phyloP scores from a whole-genome alignment of 2,797 vertebrate genomes.

The Cossypha dichroa region DNA sequence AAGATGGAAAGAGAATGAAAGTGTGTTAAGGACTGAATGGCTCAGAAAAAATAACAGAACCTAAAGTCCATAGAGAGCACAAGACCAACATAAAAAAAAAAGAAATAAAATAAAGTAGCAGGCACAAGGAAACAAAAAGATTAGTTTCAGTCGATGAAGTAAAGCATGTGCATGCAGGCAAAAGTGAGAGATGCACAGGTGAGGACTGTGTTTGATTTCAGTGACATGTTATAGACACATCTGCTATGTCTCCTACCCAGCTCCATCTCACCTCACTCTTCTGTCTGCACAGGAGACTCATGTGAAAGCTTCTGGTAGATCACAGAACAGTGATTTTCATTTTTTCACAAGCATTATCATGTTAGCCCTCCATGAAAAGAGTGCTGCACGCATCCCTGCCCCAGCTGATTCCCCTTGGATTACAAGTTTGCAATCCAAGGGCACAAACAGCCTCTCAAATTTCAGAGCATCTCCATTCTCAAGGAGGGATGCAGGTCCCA shows the following conservation, averaged over 20 bases:
- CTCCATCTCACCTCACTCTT: neutral
- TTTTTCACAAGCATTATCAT: neutral
- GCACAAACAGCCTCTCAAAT: neutral
- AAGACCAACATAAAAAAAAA: neutral
- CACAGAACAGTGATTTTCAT: neutral
- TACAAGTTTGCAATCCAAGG: too few relatives aligned
- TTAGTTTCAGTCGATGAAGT: neutral
- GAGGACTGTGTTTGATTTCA: neutral
- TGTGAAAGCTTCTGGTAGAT: neutral
- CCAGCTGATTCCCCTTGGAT: neutral
- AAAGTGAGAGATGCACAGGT: neutral
- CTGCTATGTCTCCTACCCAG: neutral
- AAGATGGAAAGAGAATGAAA: neutral
- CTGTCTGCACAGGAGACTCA: neutral
- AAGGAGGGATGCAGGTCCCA: neutral
- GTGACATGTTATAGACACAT: neutral
- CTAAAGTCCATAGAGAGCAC: neutral
- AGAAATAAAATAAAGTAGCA: neutral
- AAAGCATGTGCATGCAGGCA: neutral
- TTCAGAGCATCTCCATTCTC: neutral
- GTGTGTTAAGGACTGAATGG: neutral
- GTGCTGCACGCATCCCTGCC: fast-evolving
- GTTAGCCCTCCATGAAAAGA: neutral
- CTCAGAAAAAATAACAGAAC: neutral
- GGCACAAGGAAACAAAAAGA: neutral